These are phyloP conservation scores for Solenopsis invicta DNA, from an alignment of 1,140 invertebrate species.

Conservation along the genomic window DNA sequence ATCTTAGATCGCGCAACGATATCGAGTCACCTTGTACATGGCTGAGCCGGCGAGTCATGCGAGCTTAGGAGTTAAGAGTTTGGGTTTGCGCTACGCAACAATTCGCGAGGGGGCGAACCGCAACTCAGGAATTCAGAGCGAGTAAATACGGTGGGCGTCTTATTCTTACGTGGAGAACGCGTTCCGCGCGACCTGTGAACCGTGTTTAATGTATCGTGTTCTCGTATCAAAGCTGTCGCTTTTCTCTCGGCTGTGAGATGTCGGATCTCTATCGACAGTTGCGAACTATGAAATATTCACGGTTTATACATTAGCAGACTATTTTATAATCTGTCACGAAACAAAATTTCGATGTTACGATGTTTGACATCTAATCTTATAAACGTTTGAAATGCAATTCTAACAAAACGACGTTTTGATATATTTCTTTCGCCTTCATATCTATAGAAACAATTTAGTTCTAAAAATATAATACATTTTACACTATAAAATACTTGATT, in stretches of 20 bases:
- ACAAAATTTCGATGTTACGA: neutral
- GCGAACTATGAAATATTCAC: neutral
- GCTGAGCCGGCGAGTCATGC: slow-evolving; percentile 67
- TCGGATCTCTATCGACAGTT: too few relatives aligned
- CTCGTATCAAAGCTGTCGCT: slow-evolving; percentile 65
- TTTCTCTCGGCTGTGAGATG: slow-evolving; percentile 38
- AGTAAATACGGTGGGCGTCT: slow-evolving; percentile 81
- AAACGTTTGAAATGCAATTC: neutral
- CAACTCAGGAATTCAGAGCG: slow-evolving; percentile 80
- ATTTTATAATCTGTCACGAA: neutral
- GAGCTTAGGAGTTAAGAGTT: slow-evolving; percentile 80
- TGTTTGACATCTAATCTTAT: neutral
- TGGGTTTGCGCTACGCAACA: slow-evolving; percentile 79
- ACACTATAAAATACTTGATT: slow-evolving; percentile 5
- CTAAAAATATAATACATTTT: neutral
- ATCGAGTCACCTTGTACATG: slow-evolving; percentile 71
- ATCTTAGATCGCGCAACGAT: neutral
- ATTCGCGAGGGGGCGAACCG: slow-evolving; percentile 81
- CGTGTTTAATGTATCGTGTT: slow-evolving; percentile 55
- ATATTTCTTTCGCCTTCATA: neutral
- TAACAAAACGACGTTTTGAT: neutral
- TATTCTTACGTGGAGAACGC: slow-evolving; percentile 74
- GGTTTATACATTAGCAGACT: neutral
- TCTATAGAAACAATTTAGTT: neutral
- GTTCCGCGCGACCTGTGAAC: slow-evolving; percentile 74